phyloP scores from a whole-genome alignment of 2,113 vertebrate genomes.

The Ctenodactylus gundi region DNA sequence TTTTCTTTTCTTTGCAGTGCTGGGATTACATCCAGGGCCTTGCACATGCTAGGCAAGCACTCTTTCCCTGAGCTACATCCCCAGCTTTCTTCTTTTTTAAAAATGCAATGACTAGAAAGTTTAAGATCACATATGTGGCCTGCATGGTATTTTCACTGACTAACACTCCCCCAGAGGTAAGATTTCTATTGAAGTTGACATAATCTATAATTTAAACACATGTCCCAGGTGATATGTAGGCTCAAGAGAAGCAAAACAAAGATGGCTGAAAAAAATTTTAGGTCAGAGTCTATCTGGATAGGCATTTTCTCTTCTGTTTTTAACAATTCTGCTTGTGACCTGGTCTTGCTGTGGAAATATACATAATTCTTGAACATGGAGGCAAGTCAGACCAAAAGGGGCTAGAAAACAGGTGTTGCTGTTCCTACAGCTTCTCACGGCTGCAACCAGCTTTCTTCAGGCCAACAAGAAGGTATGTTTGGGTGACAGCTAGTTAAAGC shows the following conservation, averaged over 20 bases:
- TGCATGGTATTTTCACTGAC: background rate
- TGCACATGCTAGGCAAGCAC: background rate
- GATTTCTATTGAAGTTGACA: background rate
- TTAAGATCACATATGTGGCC: background rate
- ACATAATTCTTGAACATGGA: background rate
- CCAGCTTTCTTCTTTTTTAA: background rate
- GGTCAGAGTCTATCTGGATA: background rate
- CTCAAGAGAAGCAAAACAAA: background rate
- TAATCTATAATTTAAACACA: constrained; percentile 26
- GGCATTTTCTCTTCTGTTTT: background rate
- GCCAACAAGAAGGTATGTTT: background rate
- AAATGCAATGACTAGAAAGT: background rate
- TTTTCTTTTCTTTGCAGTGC: background rate
- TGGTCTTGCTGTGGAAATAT: background rate
- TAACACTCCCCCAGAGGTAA: background rate
- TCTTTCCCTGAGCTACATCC: background rate
- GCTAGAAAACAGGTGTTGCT: background rate
- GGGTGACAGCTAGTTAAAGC: constrained; percentile 1
- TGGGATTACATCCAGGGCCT: background rate
- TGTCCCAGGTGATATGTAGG: background rate
- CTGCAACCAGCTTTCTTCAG: background rate
- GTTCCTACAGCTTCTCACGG: background rate
- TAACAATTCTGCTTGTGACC: background rate
- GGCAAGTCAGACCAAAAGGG: background rate
- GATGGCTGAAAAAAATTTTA: background rate